Percentiles rank a stretch among this genome's conserved stretches.
These are phyloP conservation scores for Misgurnus anguillicaudatus DNA, from an alignment of 2,113 vertebrate genomes.

Conservation along the genomic window DNA sequence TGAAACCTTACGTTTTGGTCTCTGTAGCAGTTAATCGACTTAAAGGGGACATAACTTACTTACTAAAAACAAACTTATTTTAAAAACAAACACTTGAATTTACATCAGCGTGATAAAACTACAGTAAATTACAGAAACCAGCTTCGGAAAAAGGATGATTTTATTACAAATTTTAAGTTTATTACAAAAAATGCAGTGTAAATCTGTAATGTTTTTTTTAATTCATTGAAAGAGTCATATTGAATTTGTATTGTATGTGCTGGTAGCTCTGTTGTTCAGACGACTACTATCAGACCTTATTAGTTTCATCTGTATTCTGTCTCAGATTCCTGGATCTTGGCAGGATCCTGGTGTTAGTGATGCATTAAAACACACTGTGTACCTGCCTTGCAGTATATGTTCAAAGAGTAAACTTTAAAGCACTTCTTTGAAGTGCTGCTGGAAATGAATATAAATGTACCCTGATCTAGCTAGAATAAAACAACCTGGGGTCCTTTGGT, in stretches of 20 bases:
- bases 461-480: not conserved
- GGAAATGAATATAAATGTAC: constrained; percentile 14
- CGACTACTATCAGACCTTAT: not conserved
- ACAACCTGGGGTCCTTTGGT: not conserved
- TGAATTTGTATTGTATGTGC: not conserved
- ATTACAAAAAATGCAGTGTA: too few species aligned
- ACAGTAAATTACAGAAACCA: too few species aligned
- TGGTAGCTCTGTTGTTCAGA: not conserved
- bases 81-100: too few species aligned
- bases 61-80: too few species aligned
- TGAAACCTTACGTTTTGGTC: constrained; percentile 35
- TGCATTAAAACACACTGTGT: constrained; percentile 6
- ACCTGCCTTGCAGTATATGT: constrained; percentile 5
- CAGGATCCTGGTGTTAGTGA: not conserved
- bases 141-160: too few species aligned
- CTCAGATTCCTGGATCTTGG: not conserved
- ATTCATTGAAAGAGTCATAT: too few species aligned
- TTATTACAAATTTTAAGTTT: too few species aligned
- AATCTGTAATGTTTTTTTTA: not conserved
- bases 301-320: constrained; percentile 14
- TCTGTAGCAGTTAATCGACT: constrained; percentile 27
- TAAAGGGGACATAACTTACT: not conserved
- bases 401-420: constrained; percentile 19
- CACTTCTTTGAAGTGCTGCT: constrained; percentile 13
- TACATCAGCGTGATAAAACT: too few species aligned